Conservation (phyloP, 2,797 vertebrate genomes). For the Epinephelus awoara region DNA sequence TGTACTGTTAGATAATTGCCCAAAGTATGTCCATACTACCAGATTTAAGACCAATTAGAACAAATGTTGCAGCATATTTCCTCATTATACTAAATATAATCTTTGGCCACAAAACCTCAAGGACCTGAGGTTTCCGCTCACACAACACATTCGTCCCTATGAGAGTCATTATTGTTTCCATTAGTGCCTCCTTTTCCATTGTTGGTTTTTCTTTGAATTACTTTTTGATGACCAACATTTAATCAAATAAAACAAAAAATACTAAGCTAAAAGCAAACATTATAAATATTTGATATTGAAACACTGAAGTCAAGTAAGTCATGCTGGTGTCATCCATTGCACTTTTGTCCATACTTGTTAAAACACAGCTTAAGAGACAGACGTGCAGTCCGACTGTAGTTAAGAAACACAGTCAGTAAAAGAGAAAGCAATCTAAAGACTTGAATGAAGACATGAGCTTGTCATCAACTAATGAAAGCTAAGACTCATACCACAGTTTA, state of each 20-base stretch:
- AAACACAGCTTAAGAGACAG: neutral
- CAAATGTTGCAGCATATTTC: too few relatives aligned
- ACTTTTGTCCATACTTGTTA: neutral
- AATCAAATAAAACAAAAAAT: neutral
- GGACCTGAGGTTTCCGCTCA: neutral
- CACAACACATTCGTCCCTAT: slow-evolving; percentile 1
- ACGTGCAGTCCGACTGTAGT: neutral
- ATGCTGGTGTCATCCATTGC: too few relatives aligned
- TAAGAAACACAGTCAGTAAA: neutral
- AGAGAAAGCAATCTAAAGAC: neutral
- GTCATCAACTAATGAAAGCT: slow-evolving; percentile 13
- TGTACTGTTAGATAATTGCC: too few relatives aligned
- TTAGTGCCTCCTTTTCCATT: neutral
- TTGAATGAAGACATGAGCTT: neutral
- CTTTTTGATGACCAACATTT: slow-evolving; percentile 5
- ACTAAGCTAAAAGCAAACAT: neutral
- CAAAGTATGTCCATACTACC: too few relatives aligned
- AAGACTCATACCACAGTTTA: slow-evolving; percentile 6
- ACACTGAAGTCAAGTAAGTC: neutral
- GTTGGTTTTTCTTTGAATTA: neutral
- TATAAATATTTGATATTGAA: slow-evolving; percentile 1
- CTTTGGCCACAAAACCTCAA: neutral
- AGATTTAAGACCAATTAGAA: too few relatives aligned
- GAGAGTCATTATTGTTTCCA: neutral
- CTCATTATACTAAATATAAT: too few relatives aligned